Base-by-base conservation (phyloP, 2,888 invertebrate genomes). In the Drosophila melanocephala region DNA sequence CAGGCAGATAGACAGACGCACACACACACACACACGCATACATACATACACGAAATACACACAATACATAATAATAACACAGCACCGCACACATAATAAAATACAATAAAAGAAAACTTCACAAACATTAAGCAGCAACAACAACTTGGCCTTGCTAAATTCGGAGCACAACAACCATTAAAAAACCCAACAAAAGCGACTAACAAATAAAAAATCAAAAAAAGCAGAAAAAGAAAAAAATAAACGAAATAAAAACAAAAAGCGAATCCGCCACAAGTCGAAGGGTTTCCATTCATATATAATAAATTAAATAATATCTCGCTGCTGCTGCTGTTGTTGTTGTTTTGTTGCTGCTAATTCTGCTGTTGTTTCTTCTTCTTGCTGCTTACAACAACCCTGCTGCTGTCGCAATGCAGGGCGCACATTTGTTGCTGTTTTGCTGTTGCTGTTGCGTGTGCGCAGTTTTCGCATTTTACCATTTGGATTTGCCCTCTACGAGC, bases 31-130 rank as follows among this genome's bases (percentile, higher is more conserved):
- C 12, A 44, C 42, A 57, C 9, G 16, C 19, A 10, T 5, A 10
- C 5, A 6, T 5, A 6, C 30, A 59, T 19, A 44, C 32, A 52
- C 57, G 51, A 53, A 51, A 68, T 57, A 68, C 55, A 73, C 75
- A 79, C 65, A 81, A 81, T 70, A 89, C 78, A 87, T 78, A 89
- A 85, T 75, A 85, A 82, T 71, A 78, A 70, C 61, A 79, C 76
- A 82, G 72, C 68, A 77, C 73, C 71, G 51, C 69, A 76, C 70
- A 86, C 89, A 87, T 86, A 87, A 90, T 88, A 88, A 88, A 88
- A 79, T 79, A 87, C 87, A 90, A 87, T 90, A 90, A 88, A 87
- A 87, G 89, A 87, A 87, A 87, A 87, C 90, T 88, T 87, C 77
- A 90, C 86, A 89, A 77, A 71, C 71, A 73, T 78, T 78, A 67